A percentile compares a stretch with the other conserved stretches of the same genome.
These are phyloP conservation scores for Forbesichthys agassizii DNA, from an alignment of 2,113 vertebrate genomes.

Conservation along the genomic window DNA sequence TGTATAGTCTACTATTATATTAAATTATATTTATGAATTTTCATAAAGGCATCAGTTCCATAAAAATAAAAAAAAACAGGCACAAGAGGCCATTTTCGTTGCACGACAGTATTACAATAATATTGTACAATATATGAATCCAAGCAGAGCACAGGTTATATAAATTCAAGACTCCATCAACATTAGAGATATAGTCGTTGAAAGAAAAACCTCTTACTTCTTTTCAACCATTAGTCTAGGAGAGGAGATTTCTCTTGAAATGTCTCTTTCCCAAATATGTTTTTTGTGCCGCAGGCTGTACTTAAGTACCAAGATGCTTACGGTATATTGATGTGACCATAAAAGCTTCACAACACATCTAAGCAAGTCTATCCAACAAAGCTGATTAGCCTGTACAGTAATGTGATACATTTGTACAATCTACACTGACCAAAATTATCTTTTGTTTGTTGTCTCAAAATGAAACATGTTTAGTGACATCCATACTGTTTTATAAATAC, in stretches of 20 bases:
- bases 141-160: conserved; percentile 6
- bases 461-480: not conserved
- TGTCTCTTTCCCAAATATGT: conserved; percentile 16
- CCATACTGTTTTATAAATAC: too few relatives aligned
- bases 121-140: conserved; percentile 20
- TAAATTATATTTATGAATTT: conserved; percentile 7
- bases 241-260: not conserved
- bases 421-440: conserved; percentile 16
- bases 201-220: not conserved
- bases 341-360: conserved; percentile 2
- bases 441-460: too few relatives aligned
- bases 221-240: not conserved
- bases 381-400: not conserved
- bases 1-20: too few relatives aligned
- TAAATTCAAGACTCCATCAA: conserved; percentile 13
- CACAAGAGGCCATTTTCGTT: not conserved
- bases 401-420: conserved; percentile 12
- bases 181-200: conserved; percentile 8
- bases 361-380: conserved; percentile 13
- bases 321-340: conserved; percentile 12
- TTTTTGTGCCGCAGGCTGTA: not conserved
- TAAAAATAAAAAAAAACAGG: conserved; percentile 15
- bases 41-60: conserved; percentile 9
- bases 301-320: conserved; percentile 1
- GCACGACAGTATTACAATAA: not conserved